A percentile compares a stretch with the other conserved stretches of the same genome.
Evolutionary conservation across 2,888 invertebrate species (phyloP).

Genomic region (Luperina nickerlii): DNA sequence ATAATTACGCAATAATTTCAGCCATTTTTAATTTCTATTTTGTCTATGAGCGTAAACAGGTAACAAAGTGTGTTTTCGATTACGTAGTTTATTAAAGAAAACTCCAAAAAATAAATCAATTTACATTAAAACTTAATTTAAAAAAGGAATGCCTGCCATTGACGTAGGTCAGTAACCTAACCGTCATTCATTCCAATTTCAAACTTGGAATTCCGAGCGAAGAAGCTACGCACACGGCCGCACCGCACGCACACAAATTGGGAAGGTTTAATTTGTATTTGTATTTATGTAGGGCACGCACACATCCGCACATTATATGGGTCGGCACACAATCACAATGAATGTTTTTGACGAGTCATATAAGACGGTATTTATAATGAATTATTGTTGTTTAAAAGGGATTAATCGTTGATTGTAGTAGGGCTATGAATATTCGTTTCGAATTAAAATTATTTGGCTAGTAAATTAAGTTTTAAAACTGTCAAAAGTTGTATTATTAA

Average conservation of each 20-base stretch:
- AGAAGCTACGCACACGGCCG: constrained; percentile 84
- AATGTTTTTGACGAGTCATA: constrained; percentile 71
- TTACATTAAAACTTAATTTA: constrained; percentile 26
- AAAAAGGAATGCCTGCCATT: constrained; percentile 68
- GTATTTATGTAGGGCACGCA: constrained; percentile 87
- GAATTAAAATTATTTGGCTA: constrained; percentile 1
- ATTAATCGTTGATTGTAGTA: constrained; percentile 39
- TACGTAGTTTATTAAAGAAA: neutral
- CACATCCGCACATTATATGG: constrained; percentile 80
- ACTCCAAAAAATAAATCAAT: neutral
- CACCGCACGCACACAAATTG: constrained; percentile 81
- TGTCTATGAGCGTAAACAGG: neutral
- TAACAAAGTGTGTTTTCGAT: constrained; percentile 6
- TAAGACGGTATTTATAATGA: constrained; percentile 64
- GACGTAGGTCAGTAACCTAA: constrained; percentile 88
- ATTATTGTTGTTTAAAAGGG: constrained; percentile 61
- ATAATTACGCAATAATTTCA: neutral
- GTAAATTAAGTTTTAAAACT: neutral
- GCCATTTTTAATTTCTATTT: neutral
- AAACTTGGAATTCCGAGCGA: constrained; percentile 88
- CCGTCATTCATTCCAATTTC: constrained; percentile 89
- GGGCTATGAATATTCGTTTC: constrained; percentile 12
- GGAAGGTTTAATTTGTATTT: constrained; percentile 76
- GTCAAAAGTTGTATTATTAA: constrained; percentile 7
- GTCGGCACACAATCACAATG: constrained; percentile 81